Percentiles rank a stretch among this genome's conserved stretches.
Evolutionary conservation across 2,888 invertebrate species (phyloP).

Genomic region (Agrilus cyanescens): DNA sequence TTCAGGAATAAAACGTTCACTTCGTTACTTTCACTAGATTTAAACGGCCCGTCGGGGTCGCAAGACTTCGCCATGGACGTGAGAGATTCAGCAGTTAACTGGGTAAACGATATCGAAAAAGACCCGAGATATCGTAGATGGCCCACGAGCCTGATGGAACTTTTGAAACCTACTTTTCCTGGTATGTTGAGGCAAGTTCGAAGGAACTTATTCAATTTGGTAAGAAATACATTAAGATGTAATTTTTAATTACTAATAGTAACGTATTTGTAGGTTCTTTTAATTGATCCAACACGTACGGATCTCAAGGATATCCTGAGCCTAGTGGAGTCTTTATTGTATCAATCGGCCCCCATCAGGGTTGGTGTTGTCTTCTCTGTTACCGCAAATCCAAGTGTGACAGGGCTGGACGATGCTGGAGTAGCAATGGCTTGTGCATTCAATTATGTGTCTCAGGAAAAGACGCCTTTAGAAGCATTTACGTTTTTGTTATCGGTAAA

Average conservation of each 20-base stretch:
- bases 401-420: conserved; percentile 57
- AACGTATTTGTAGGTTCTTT: conserved; percentile 56
- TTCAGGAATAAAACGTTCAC: conserved; percentile 51
- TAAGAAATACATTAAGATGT: conserved; percentile 29
- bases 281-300: conserved; percentile 70
- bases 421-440: conserved; percentile 79
- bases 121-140: conserved; percentile 82
- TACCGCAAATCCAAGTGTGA: conserved; percentile 42
- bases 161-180: conserved; percentile 92
- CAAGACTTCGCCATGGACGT: conserved; percentile 90
- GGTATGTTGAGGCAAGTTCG: conserved; percentile 89
- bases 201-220: conserved; percentile 76
- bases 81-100: conserved; percentile 82
- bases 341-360: conserved; percentile 81
- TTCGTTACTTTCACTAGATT: conserved; percentile 55
- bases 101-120: conserved; percentile 89
- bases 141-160: conserved; percentile 79
- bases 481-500: conserved; percentile 75
- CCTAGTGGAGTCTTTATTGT: conserved; percentile 80
- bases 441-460: conserved; percentile 75
- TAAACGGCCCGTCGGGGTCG: conserved; percentile 43
- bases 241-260: conserved; percentile 1
- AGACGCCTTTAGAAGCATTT: conserved; percentile 63
- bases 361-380: conserved; percentile 77
- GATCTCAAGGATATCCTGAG: conserved; percentile 63